Conservation (phyloP, 2,113 vertebrate species). For the crab-eating macaque (Macaca fascicularis) region T2T-MFA8v1.1 NC_088388.1:132985001-132985500, state of each 20-base stretch:
- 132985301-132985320: rapidly evolving
- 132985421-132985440: rapidly evolving
- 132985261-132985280: rapidly evolving
- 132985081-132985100: rapidly evolving
- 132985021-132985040: not conserved
- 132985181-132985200: rapidly evolving
- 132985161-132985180: rapidly evolving
- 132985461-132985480: rapidly evolving
- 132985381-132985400: rapidly evolving
- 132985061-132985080: too few species aligned
- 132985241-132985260: rapidly evolving
- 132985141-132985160: rapidly evolving
- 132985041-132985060: too few species aligned
- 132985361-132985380: too few species aligned
- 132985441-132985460: rapidly evolving
- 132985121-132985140: too few species aligned
- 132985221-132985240: rapidly evolving
- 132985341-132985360: rapidly evolving
- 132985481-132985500: rapidly evolving
- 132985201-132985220: rapidly evolving
- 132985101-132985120: rapidly evolving
- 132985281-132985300: too few species aligned
- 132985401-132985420: rapidly evolving
- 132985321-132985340: rapidly evolving
- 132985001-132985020: too few species aligned